Percentiles rank a stretch among this genome's conserved stretches.
Evolutionary conservation across 2,888 invertebrate genomes (phyloP).

Genomic region (Graphium colonna): DNA sequence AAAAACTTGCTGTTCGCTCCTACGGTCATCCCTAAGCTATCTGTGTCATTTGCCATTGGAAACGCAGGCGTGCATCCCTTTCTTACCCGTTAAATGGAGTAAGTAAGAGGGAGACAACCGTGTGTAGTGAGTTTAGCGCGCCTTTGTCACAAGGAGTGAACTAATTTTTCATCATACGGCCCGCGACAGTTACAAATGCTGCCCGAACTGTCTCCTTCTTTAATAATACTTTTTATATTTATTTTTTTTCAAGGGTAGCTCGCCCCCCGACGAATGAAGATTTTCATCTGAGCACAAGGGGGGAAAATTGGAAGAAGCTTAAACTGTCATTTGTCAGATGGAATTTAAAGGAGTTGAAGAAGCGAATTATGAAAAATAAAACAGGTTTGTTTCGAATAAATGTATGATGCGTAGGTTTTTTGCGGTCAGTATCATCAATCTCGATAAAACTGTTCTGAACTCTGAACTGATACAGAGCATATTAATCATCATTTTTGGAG

Average conservation of each 20-base stretch:
- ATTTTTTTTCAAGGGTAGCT: conserved; percentile 69
- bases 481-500: conserved; percentile 20
- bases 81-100: conserved; percentile 42
- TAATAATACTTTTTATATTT: conserved; percentile 79
- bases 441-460: conserved; percentile 18
- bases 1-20: conserved; percentile 80
- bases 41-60: conserved; percentile 78
- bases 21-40: conserved; percentile 81
- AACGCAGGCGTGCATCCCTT: conserved; percentile 59
- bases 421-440: conserved; percentile 14
- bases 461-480: conserved; percentile 21
- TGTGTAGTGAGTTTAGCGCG: conserved; percentile 72
- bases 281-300: conserved; percentile 62
- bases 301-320: conserved; percentile 70
- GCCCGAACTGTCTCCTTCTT: conserved; percentile 80
- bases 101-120: conserved; percentile 58
- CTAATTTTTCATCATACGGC: conserved; percentile 81
- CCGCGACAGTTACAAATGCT: conserved; percentile 79
- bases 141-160: conserved; percentile 78
- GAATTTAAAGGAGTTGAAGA: conserved; percentile 48
- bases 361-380: conserved; percentile 46
- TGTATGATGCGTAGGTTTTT: conserved; percentile 4
- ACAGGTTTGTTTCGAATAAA: conserved; percentile 1
- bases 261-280: conserved; percentile 70
- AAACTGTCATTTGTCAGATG: conserved; percentile 65